These are phyloP conservation scores for Coregonus ussuriensis DNA, from an alignment of 2,797 vertebrate species.

Conservation along the genomic window DNA sequence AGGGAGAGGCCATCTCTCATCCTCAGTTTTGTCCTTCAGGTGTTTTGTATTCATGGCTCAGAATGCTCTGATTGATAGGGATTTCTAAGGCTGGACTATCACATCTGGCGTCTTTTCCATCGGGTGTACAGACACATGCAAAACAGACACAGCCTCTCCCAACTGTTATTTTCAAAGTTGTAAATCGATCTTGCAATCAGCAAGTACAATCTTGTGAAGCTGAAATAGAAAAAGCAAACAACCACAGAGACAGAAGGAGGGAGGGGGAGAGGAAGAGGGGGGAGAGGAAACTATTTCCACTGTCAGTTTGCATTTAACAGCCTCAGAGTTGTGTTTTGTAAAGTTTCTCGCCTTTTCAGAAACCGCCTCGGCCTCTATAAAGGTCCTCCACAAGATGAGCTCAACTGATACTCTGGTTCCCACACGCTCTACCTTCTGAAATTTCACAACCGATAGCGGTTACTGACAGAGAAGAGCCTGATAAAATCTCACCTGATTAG, in stretches of 20 bases:
- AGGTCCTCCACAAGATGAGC: constrained; percentile 73
- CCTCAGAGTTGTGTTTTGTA: constrained; percentile 68
- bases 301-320: constrained; percentile 71
- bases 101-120: constrained; percentile 45
- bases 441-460: constrained; percentile 78
- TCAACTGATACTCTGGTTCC: constrained; percentile 73
- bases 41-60: constrained; percentile 56
- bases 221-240: constrained; percentile 50
- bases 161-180: constrained; percentile 47
- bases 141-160: constrained; percentile 35
- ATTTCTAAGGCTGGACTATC: constrained; percentile 62
- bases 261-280: constrained; percentile 22
- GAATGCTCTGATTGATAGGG: constrained; percentile 56
- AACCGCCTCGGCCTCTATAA: constrained; percentile 67
- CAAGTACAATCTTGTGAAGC: constrained; percentile 33
- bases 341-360: constrained; percentile 71
- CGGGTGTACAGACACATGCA: constrained; percentile 44
- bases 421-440: constrained; percentile 72
- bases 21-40: constrained; percentile 52
- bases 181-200: constrained; percentile 58
- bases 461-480: constrained; percentile 67
- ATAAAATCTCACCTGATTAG: constrained; percentile 78
- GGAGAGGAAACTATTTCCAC: constrained; percentile 64
- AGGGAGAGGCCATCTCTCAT: constrained; percentile 45
- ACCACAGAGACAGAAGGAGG: constrained; percentile 34